Evolutionary conservation across 2,113 vertebrate genomes (phyloP).

Genomic region (Piaya cayana): DNA sequence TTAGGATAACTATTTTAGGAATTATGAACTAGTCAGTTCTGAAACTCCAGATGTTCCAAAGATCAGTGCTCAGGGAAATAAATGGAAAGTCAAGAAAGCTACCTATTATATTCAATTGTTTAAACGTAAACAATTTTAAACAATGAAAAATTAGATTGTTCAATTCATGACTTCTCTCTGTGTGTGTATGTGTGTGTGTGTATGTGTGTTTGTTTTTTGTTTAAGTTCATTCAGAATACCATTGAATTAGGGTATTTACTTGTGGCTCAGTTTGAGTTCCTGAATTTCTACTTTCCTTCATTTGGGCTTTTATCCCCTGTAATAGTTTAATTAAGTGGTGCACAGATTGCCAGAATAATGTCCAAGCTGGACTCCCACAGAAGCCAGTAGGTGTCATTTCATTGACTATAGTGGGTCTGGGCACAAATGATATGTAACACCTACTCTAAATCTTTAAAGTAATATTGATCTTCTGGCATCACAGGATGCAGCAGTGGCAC

Average conservation of each 20-base stretch:
- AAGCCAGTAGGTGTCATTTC: constrained; percentile 22
- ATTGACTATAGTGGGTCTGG: constrained; percentile 34
- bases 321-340: background rate
- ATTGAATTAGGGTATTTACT: constrained; percentile 25
- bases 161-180: background rate
- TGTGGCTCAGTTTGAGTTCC: constrained; percentile 4
- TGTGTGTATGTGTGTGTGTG: background rate
- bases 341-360: constrained; percentile 32
- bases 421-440: constrained; percentile 6
- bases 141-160: constrained; percentile 17
- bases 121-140: constrained; percentile 22
- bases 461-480: constrained; percentile 32
- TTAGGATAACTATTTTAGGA: constrained; percentile 40
- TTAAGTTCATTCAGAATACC: background rate
- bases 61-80: constrained; percentile 66
- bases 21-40: constrained; percentile 22
- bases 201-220: constrained; percentile 4
- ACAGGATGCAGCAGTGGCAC: constrained; percentile 15
- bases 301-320: constrained; percentile 14
- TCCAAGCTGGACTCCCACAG: constrained; percentile 21
- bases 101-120: constrained; percentile 31
- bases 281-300: background rate
- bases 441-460: background rate
- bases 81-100: constrained; percentile 9
- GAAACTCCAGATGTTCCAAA: constrained; percentile 62